phyloP scores from a whole-genome alignment of 1,140 invertebrate species.

The Patella vulgata region DNA sequence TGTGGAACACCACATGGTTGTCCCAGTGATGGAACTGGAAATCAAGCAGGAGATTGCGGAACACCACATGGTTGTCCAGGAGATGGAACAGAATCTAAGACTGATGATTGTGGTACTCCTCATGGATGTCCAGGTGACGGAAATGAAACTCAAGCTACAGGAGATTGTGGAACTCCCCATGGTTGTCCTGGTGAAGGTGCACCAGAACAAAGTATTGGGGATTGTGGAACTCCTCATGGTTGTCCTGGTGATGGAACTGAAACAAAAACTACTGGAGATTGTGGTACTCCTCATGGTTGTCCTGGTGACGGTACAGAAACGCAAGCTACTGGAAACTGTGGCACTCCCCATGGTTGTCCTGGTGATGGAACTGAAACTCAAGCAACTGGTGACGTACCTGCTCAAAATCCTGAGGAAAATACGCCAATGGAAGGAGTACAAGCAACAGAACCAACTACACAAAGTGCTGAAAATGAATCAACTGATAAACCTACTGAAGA shows the following conservation, averaged over 20 bases:
- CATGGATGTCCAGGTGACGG: conserved; percentile 12
- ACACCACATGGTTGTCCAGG: conserved; percentile 31
- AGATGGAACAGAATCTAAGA: conserved; percentile 21
- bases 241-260: no score
- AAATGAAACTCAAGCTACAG: conserved; percentile 26
- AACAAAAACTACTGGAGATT: conserved; percentile 23
- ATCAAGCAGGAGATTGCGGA: conserved; percentile 20
- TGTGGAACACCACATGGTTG: conserved; percentile 35
- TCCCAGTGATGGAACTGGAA: conserved; percentile 27
- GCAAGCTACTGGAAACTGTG: conserved; percentile 53
- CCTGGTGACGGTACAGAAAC: conserved; percentile 18
- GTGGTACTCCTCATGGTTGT: conserved; percentile 26
- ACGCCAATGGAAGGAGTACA: neutral
- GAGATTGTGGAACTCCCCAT: conserved; percentile 22
- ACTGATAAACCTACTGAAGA: conserved; percentile 20
- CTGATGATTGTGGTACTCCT: conserved; percentile 10
- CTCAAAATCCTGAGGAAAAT: conserved; percentile 12
- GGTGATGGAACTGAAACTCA: conserved; percentile 65
- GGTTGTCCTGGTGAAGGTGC: conserved; percentile 18
- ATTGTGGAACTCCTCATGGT: conserved; percentile 25
- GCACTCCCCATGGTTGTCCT: no score
- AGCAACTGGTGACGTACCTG: conserved; percentile 24
- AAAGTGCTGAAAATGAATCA: neutral
- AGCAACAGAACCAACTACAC: neutral
- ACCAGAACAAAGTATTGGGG: conserved; percentile 10